Evolutionary conservation across 2,888 invertebrate genomes (phyloP), one percentile per base, ranked within the genome.

Genomic region (Adela reaumurella): DNA sequence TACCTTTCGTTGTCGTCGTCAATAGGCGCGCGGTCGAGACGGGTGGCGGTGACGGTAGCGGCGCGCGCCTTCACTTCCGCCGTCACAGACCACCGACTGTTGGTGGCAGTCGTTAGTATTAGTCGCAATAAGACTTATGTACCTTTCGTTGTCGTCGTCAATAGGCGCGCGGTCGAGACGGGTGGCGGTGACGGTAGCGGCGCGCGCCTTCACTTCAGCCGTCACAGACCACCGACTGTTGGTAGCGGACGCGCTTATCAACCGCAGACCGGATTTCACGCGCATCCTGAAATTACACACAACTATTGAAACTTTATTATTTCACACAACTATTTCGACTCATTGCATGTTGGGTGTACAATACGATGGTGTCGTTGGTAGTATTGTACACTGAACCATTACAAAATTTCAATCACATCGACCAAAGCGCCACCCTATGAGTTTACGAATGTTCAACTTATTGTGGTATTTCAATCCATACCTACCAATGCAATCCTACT

Each of bases 171-270:
- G 74, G 46, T 78, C 78, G 5, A 77, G 62, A 52, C 86, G 86
- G 49, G 90, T 85, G 0, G 93, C 92, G 0, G 94, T 95, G 49
- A 96, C 94, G 16, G 94, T 90, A 20, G 94, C 95, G 2, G 88
- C 87, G 2, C 93, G 92, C 56, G 93, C 90, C 63, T 94, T 89
- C 47, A 90, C 87, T 61, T 96, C 94, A 45, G 93, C 87, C 18
- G 90, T 90, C 56, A 96, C 87, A 58, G 89, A 92, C 97, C 97
- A 97, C 52, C 85, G 84, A 49, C 84, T 88, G 57, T 70, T 87
- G 60, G 81, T 88, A 67, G 89, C 85, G 47, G 90, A 87, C 19
- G 92, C 94, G 54, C 92, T 92, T 63, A 95, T 80, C 58, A 97
- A 85, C 54, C 89, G 83, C 50, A 96, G 74, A 1, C 95, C 96